Evolutionary conservation across 1,140 invertebrate genomes (phyloP), one percentile per base, ranked within the genome.

Genomic region (Magallana angulata): DNA sequence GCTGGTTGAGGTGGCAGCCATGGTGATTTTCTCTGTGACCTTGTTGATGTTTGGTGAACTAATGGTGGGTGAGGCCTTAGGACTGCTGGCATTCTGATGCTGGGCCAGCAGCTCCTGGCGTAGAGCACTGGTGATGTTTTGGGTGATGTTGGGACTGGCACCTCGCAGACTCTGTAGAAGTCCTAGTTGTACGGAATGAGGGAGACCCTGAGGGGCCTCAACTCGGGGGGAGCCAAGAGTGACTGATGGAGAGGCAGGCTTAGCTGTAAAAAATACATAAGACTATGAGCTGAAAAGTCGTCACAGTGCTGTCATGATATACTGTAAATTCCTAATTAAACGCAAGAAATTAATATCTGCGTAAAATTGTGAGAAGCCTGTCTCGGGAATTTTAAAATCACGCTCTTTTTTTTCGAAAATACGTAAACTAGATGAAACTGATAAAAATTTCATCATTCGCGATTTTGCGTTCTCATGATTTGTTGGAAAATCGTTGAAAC

Each of bases 71-170:
- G 90, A 59, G 8, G 82, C 81, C 58, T 86, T 57, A 14, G 88
- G 85, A 62, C 76, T 62, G 81, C 68, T 12, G 12, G 88, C 85
- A 71, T 30, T 64, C 14, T 84, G 71, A 58, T 86, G 36, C n/a
- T 89, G 88, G 59, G 87, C n/a, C 7, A 89, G 30, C 9, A 86
- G 14, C 60, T 89, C 85, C 58, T 86, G 88, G 30, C 87, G 36
- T 18, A 89, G 82, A 60, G 86, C 86, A 62, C 82, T 82, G 11
- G 88, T 84, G 11, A 89, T 56, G 68, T 30, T 89, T 68, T 89
- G 88, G 24, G 71, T 64, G 56, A 82, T 58, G 18, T 71, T 57
- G 4, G 88, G 84, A 58, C 80, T 87, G 8, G 88, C 60, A 8
- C 83, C 84, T 71, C 83, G 68, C 14, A 89, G 71, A 76, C 82